Percentiles rank a stretch among this genome's conserved stretches.
Evolutionary conservation across 2,888 invertebrate species (phyloP).

Genomic region (Perithous albicinctus): DNA sequence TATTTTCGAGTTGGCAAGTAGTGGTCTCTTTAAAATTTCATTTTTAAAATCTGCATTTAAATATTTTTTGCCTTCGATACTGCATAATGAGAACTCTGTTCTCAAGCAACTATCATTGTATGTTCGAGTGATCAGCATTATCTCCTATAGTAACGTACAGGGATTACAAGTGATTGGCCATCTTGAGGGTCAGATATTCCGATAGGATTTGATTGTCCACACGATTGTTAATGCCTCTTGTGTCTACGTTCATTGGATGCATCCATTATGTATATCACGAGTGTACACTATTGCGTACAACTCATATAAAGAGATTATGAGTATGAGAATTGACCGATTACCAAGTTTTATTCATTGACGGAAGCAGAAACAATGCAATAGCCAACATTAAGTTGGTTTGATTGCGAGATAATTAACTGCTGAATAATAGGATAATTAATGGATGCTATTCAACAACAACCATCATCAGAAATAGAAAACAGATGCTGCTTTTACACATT

Average conservation of each 20-base stretch:
- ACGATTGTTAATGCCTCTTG: slow-evolving; percentile 28
- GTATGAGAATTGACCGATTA: no score
- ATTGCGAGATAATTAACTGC: slow-evolving; percentile 63
- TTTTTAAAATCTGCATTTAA: no score
- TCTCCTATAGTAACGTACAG: neutral
- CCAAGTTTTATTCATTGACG: neutral
- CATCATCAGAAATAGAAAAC: slow-evolving; percentile 13
- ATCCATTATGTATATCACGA: neutral
- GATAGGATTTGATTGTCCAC: slow-evolving; percentile 33
- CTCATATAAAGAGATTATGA: slow-evolving; percentile 3
- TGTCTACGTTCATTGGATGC: slow-evolving; percentile 1
- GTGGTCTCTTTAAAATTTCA: no score
- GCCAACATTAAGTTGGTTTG: slow-evolving; percentile 59
- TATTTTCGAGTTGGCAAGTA: no score
- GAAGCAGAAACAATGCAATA: neutral
- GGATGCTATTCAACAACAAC: slow-evolving; percentile 25
- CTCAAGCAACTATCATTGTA: neutral
- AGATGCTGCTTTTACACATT: neutral
- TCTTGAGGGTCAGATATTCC: slow-evolving; percentile 16
- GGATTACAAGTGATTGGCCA: slow-evolving; percentile 19
- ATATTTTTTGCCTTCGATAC: no score
- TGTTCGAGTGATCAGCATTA: neutral
- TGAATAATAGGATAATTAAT: slow-evolving; percentile 37
- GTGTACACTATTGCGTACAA: neutral
- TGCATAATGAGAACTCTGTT: neutral